A percentile compares a stretch with the other conserved stretches of the same genome.
These are phyloP conservation scores for Tragelaphus scriptus DNA, from an alignment of 2,113 vertebrate genomes.

Conservation along the genomic window DNA sequence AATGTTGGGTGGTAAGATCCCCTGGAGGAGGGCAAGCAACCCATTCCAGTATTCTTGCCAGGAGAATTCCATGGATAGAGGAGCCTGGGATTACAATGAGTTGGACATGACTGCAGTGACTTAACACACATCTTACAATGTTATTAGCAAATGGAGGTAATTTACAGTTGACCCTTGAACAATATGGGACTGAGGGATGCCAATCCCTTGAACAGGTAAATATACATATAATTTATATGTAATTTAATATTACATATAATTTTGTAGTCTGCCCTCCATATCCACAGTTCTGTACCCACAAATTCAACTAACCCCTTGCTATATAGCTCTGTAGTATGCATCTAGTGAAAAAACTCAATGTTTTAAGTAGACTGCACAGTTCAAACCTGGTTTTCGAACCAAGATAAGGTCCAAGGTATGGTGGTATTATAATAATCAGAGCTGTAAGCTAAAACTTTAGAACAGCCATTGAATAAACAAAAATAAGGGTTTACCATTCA, in stretches of 20 bases:
- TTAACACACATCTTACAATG: not conserved
- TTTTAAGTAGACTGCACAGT: not conserved
- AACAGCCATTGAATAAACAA: not conserved
- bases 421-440: not conserved
- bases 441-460: not conserved
- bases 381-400: not conserved
- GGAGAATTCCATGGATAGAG: not conserved
- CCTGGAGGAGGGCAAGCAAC: not conserved
- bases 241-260: not conserved
- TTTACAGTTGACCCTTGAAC: not conserved
- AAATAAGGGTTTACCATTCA: not conserved
- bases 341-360: not conserved
- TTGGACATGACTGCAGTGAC: not conserved
- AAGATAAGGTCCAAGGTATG: not conserved
- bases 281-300: not conserved
- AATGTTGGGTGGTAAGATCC: not conserved
- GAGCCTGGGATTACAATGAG: accelerated
- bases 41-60: not conserved
- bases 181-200: not conserved
- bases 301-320: not conserved
- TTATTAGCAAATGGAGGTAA: not conserved
- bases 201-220: not conserved
- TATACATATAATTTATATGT: not conserved
- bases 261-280: not conserved
- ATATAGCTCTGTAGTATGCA: not conserved